A percentile compares a stretch with the other conserved stretches of the same genome.
These are phyloP conservation scores for Drosophila birchii DNA, from an alignment of 2,888 invertebrate genomes.

Conservation along the genomic window DNA sequence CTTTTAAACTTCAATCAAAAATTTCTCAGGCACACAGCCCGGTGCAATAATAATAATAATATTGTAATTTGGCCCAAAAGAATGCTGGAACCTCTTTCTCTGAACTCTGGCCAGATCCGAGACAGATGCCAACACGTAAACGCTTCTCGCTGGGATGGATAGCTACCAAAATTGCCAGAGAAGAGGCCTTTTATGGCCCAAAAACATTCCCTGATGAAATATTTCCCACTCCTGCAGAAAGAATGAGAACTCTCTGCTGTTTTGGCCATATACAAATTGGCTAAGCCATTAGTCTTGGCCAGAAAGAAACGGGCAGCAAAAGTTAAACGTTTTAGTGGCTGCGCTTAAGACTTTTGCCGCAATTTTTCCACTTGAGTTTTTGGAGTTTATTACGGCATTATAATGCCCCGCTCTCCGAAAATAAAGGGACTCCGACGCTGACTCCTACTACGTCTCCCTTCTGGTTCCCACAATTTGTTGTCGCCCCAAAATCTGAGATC, in stretches of 20 bases:
- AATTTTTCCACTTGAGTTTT: slow-evolving; percentile 79
- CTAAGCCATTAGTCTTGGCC: slow-evolving; percentile 74
- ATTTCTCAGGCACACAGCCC: slow-evolving; percentile 70
- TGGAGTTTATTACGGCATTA: slow-evolving; percentile 72
- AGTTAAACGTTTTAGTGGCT: slow-evolving; percentile 79
- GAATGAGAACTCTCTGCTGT: slow-evolving; percentile 6
- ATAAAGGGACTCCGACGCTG: neutral
- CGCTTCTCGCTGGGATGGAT: slow-evolving; percentile 68
- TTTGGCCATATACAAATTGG: slow-evolving; percentile 73
- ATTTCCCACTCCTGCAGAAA: slow-evolving; percentile 28
- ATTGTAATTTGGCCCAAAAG: slow-evolving; percentile 70
- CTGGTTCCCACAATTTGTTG: slow-evolving; percentile 71
- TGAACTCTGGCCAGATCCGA: slow-evolving; percentile 31
- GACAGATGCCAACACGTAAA: slow-evolving; percentile 76
- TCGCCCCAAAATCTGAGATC: slow-evolving; percentile 23
- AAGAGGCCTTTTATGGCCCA: slow-evolving; percentile 67
- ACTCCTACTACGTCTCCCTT: neutral
- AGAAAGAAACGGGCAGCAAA: slow-evolving; percentile 26
- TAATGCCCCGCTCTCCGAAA: slow-evolving; percentile 30
- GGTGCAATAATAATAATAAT: slow-evolving; percentile 75
- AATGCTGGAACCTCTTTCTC: slow-evolving; percentile 71
- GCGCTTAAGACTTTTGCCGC: slow-evolving; percentile 73
- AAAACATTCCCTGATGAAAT: slow-evolving; percentile 75
- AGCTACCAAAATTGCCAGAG: slow-evolving; percentile 55
- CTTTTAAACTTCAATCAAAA: slow-evolving; percentile 78